Conservation (phyloP, 2,113 vertebrate genomes). For the Microtus ochrogaster region DNA sequence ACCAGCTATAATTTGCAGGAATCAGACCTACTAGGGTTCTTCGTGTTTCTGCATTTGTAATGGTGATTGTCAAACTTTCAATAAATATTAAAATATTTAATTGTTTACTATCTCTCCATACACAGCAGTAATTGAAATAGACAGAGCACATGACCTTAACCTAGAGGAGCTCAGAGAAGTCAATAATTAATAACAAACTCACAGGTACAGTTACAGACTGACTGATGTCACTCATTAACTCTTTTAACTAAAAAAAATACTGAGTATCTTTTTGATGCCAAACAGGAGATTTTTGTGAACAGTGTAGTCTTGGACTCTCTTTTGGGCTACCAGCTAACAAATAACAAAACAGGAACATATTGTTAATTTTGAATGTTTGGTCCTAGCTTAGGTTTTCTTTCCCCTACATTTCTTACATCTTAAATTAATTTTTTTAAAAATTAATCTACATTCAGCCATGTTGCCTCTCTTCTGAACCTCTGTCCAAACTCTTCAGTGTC, state of each 20-base stretch:
- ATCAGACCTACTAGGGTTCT: not conserved
- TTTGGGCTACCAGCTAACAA: not conserved
- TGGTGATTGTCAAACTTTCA: not conserved
- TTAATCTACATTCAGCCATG: not conserved
- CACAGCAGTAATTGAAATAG: not conserved
- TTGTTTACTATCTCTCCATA: not conserved
- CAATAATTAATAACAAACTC: not conserved
- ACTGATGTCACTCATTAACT: not conserved
- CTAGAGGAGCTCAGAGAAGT: not conserved
- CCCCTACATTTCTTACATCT: not conserved
- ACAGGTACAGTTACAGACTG: not conserved
- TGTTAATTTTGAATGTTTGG: not conserved
- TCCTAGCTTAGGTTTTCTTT: not conserved
- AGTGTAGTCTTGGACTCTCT: not conserved
- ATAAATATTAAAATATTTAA: constrained; percentile 33
- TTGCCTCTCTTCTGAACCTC: not conserved
- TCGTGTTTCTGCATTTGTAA: not conserved
- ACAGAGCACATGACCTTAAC: not conserved
- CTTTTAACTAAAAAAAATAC: not conserved
- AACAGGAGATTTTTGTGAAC: not conserved
- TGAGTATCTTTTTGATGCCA: not conserved
- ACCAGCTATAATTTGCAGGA: not conserved
- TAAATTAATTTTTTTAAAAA: not conserved
- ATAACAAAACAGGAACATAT: not conserved
- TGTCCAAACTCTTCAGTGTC: not conserved